Evolutionary conservation across 2,797 vertebrate species (phyloP).

Genomic region (Astyanax mexicanus): DNA sequence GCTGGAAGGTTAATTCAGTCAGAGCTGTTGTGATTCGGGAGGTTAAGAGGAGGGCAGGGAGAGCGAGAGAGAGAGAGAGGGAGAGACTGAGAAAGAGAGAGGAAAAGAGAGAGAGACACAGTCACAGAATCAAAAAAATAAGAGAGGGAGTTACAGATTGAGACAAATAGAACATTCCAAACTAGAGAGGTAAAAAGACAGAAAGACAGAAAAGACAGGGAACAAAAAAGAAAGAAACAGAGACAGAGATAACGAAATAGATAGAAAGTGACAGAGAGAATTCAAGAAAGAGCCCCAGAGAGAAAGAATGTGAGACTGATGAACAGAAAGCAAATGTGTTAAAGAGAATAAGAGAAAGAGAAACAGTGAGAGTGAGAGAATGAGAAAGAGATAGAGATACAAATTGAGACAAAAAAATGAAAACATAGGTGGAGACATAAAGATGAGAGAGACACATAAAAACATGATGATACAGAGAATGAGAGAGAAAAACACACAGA

Average conservation of each 20-base stretch:
- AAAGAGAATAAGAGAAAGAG: too few species aligned
- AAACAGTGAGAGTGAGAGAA: background rate
- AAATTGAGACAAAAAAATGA: too few species aligned
- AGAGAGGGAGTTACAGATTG: too few species aligned
- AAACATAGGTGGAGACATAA: too few species aligned
- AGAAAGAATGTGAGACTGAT: background rate
- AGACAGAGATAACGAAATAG: background rate
- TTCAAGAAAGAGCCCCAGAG: slow-evolving; percentile 6
- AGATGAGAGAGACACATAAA: too few species aligned
- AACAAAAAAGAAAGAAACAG: background rate
- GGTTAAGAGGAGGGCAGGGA: slow-evolving; percentile 39
- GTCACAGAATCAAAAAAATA: background rate
- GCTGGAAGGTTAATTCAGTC: slow-evolving; percentile 41
- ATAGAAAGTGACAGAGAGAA: too few species aligned
- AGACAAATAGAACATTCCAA: too few species aligned
- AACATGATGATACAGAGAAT: slow-evolving; percentile 8
- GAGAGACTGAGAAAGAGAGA: background rate
- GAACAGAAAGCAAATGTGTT: background rate
- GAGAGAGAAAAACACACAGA: slow-evolving; percentile 35
- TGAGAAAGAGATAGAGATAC: background rate
- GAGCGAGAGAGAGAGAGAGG: slow-evolving; percentile 2
- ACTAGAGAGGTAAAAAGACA: background rate
- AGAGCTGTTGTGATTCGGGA: slow-evolving; percentile 38
- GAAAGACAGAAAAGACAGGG: too few species aligned
- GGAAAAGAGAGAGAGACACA: too few species aligned